Evolutionary conservation across 92 coral and sea anemone species (phyloP), one percentile per base, ranked within the genome.

Genomic region (Porites evermanni): DNA sequence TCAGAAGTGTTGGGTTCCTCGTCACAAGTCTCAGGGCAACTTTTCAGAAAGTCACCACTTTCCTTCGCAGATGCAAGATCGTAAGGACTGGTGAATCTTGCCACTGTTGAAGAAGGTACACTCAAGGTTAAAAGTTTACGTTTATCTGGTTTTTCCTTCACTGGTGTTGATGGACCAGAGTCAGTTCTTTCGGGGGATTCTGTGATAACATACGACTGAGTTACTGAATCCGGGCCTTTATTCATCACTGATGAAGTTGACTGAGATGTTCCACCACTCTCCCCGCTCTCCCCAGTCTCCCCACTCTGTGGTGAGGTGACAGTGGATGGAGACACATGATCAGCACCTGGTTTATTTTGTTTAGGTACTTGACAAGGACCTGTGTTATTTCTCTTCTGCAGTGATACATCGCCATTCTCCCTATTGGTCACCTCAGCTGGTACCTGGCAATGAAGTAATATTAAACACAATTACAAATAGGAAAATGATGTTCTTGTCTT

Each of bases 101-200:
- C 44, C 8, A 21, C 59, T 24, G 73, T 38, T 58, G 86, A 56
- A 7, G 74, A 67, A 20, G 86, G 65, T 63, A 38, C 18, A 12
- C 8, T 81, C 77, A 81, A 71, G 70, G 59, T 56, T 58, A 70
- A 81, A 59, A 71, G 47, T 70, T 81, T 78, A 11, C 86, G 76
- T 71, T 38, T 71, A 29, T 81, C 69, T 0, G n/a, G 18, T 12
- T 23, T 56, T 18, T 56, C 70, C 5, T 44, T 76, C 70, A 44
- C 19, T 32, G 69, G 17, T 17, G 26, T 6, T 74, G 44, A 20
- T 26, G 65, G 7, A 21, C 44, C 63, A 53, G 78, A 38, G 12
- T 2, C 78, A 74, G 44, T 7, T 74, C 54, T 74, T 3, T 6
- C 77, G 5, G 20, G 38, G 23, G 82, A 8, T 65, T 78, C 63